These are phyloP conservation scores for Pogoniulus pusillus DNA, from an alignment of 2,797 vertebrate genomes.

Conservation along the genomic window DNA sequence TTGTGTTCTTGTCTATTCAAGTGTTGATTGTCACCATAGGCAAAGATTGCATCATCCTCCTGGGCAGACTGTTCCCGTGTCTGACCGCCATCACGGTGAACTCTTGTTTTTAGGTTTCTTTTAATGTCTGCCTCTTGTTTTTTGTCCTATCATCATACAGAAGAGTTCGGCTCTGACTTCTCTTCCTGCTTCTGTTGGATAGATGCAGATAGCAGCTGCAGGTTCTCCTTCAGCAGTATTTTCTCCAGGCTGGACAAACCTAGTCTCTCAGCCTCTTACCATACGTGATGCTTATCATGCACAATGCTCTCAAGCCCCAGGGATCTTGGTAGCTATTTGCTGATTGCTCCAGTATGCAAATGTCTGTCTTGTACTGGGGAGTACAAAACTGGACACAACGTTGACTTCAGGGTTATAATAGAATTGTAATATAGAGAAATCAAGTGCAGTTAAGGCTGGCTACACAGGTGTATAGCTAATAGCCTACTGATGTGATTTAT, in stretches of 20 bases:
- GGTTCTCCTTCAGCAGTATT: not conserved
- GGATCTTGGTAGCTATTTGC: not conserved
- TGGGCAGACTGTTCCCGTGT: not conserved
- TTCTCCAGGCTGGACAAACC: not conserved
- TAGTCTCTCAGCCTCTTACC: not conserved
- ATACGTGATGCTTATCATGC: not conserved
- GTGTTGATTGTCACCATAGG: not conserved
- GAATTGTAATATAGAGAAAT: not conserved
- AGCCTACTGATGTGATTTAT: not conserved
- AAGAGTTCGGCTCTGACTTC: not conserved
- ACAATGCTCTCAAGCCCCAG: not conserved
- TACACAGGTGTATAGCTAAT: not conserved
- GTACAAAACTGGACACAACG: not conserved
- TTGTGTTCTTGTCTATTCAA: not conserved
- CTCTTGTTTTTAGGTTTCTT: not conserved
- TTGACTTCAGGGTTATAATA: not conserved
- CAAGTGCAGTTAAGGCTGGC: slow-evolving; percentile 3
- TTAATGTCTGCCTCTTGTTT: not conserved
- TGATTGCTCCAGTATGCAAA: not conserved
- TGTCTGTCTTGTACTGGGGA: not conserved
- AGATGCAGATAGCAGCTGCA: not conserved
- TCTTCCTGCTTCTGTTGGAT: not conserved
- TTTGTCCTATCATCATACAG: not conserved
- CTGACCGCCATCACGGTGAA: not conserved
- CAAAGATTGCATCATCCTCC: not conserved